phyloP scores from a whole-genome alignment of 2,888 invertebrate genomes.

The Euplagia quadripunctaria region DNA sequence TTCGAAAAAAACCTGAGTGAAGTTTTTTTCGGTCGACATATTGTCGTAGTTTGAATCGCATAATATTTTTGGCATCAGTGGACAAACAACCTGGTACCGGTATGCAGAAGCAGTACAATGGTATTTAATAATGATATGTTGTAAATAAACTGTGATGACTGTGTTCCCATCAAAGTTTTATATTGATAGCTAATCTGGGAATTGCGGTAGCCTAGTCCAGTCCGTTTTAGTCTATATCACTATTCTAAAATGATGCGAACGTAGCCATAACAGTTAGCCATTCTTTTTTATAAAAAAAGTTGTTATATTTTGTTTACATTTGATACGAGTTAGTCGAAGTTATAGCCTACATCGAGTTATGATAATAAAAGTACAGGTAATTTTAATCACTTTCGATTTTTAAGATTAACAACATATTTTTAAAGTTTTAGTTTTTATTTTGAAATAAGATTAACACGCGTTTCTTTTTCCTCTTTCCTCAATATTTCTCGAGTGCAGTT shows the following conservation, averaged over 20 bases:
- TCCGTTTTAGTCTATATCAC: conserved; percentile 42
- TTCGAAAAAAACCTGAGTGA: conserved; percentile 30
- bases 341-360: conserved; percentile 82
- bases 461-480: conserved; percentile 67
- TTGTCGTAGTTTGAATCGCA: conserved; percentile 44
- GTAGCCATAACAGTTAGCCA: conserved; percentile 64
- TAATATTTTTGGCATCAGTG: conserved; percentile 44
- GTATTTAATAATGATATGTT: conserved; percentile 39
- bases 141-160: conserved; percentile 56
- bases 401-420: conserved; percentile 79
- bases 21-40: conserved; percentile 38
- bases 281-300: conserved; percentile 65
- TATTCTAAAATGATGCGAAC: conserved; percentile 58
- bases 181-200: conserved; percentile 38
- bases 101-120: conserved; percentile 28
- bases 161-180: conserved; percentile 58
- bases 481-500: conserved; percentile 52
- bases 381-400: conserved; percentile 75
- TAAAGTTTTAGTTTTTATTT: conserved; percentile 73
- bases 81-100: conserved; percentile 46
- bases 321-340: conserved; percentile 74
- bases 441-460: conserved; percentile 75
- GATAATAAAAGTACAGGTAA: conserved; percentile 85
- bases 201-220: conserved; percentile 59
- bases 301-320: conserved; percentile 79